Base-by-base conservation (phyloP, 2,113 vertebrate species). In the Dipodomys merriami region DNA sequence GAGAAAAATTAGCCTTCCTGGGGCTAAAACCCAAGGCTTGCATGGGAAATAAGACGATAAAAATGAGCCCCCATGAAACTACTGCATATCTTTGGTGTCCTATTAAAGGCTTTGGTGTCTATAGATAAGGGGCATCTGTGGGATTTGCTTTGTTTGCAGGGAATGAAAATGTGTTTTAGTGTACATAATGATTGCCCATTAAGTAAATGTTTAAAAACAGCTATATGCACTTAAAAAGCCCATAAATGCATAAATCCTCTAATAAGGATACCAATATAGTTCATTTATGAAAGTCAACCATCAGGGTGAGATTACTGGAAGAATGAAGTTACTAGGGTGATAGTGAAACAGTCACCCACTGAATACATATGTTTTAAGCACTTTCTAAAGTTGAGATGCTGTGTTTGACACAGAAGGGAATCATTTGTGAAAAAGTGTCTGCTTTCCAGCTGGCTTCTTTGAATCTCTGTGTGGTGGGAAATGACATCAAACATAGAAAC, bases 171-270 rank as follows among this genome's bases (percentile, higher is more conserved):
- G 12, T 87, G 20, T 72, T 83, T 62, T 71, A 69, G 60, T 29
- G 35, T 80, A 73, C 13, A 33, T 80, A 53, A 82, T 33, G 4
- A 83, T 62, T 19, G 8, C 27, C 78, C 15, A 0, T 19, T 85
- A 76, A n/a, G 46, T 33, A 93, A 90, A 85, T 49, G 27, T 89
- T 60, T 84, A 16, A 90, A 93, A 91, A 74, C 1, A 87, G 67
- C 49, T 46, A 6, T 18, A 81, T 64, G 19, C 9, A 29, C 30
- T 74, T 11, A 82, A 39, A 88, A 12, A 76, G 20, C 15, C 22
- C 19, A 49, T 27, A 82, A 83, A 60, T n/a, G 1, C 27, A 69
- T 19, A 33, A 2, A 71, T 30, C 76, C 27, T 60, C 27, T 71
- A 74, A 22, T 27, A 76, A 79, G 6, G 46, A n/a, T 16, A 23